phyloP scores from a whole-genome alignment of 2,797 vertebrate genomes.

The Mus spretus region DNA sequence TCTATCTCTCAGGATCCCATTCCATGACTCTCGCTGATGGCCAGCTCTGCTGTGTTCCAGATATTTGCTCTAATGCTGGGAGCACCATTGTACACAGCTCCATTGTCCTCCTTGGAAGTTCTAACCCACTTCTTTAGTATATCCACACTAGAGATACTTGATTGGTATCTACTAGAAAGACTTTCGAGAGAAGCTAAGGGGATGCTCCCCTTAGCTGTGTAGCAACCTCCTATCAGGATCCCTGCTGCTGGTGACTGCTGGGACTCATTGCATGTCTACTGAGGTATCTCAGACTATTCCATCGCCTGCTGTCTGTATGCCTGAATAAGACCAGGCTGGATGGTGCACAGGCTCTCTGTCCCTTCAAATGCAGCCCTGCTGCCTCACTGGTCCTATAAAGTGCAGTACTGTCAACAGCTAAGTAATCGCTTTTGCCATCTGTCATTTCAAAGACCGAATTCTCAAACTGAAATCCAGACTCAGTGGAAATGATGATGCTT shows the following conservation, averaged over 20 bases:
- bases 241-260: too few species aligned
- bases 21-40: too few species aligned
- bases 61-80: accelerated
- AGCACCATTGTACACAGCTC: accelerated
- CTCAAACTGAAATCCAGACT: background rate
- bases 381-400: background rate
- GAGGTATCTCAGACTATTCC: accelerated
- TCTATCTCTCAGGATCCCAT: too few species aligned
- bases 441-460: background rate
- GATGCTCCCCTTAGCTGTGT: accelerated
- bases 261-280: background rate
- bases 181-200: background rate
- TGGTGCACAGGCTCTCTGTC: accelerated
- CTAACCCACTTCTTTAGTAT: background rate
- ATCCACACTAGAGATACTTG: background rate
- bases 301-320: background rate
- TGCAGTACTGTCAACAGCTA: too few species aligned
- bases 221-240: background rate
- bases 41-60: too few species aligned
- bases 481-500: background rate
- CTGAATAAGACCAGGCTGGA: background rate
- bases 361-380: background rate
- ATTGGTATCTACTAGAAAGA: background rate
- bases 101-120: background rate
- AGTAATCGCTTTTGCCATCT: background rate